Percentiles rank a stretch among this genome's conserved stretches.
phyloP scores from a whole-genome alignment of 2,797 vertebrate genomes.

The Phyllotis vaccarum region DNA sequence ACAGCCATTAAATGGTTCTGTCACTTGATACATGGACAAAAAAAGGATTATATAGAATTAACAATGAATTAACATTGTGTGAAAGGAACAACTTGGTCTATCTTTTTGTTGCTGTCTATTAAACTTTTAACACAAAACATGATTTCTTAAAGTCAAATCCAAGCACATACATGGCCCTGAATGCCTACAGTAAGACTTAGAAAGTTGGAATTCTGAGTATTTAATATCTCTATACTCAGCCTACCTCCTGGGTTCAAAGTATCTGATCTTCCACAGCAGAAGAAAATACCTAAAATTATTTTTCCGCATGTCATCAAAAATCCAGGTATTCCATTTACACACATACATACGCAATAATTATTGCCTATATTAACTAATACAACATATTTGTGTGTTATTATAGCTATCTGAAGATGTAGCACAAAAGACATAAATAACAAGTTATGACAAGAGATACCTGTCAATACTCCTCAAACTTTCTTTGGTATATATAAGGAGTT shows the following conservation, averaged over 20 bases:
- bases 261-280: background rate
- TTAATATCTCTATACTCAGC: background rate
- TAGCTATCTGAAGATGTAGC: background rate
- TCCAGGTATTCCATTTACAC: background rate
- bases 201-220: slow-evolving; percentile 6
- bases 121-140: background rate
- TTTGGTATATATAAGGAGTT: background rate
- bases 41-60: background rate
- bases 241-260: background rate
- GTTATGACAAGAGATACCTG: background rate
- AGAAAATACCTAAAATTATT: background rate
- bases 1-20: background rate
- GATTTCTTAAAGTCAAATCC: background rate
- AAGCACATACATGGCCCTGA: background rate
- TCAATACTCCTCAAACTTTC: background rate
- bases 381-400: background rate
- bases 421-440: background rate
- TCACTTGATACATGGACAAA: background rate
- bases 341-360: background rate
- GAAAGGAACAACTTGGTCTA: background rate
- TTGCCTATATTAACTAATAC: background rate
- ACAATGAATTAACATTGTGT: background rate
- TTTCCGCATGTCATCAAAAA: background rate
- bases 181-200: background rate
- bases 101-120: background rate